These are phyloP conservation scores for Noctua janthe DNA, from an alignment of 2,888 invertebrate genomes.

Conservation along the genomic window DNA sequence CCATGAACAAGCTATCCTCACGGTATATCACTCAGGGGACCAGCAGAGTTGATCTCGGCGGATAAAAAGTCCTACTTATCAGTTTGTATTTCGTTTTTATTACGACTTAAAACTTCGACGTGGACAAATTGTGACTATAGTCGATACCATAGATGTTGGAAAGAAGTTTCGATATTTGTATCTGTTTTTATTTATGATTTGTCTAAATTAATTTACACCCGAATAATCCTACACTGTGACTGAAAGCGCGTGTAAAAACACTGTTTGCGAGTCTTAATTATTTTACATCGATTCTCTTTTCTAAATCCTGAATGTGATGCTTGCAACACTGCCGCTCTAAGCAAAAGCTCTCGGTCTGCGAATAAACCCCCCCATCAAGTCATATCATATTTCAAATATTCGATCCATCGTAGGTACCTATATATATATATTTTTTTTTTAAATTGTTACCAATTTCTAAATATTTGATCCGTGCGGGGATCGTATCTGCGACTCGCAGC, in stretches of 20 bases:
- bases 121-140: neutral
- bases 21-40: conserved; percentile 1
- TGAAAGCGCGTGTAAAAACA: neutral
- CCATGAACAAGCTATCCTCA: conserved; percentile 39
- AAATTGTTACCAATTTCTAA: too few species aligned
- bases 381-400: neutral
- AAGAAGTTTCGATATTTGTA: neutral
- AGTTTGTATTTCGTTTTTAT: neutral
- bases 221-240: neutral
- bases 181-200: neutral
- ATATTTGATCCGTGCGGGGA: too few species aligned
- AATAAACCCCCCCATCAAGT: neutral
- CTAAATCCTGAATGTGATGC: neutral
- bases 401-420: neutral
- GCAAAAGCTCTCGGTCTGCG: neutral
- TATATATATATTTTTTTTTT: too few species aligned
- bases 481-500: too few species aligned
- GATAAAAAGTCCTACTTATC: neutral
- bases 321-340: too few species aligned
- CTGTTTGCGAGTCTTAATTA: neutral
- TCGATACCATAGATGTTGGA: neutral
- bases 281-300: neutral
- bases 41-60: neutral
- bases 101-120: neutral
- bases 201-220: neutral